phyloP scores from a whole-genome alignment of 2,797 vertebrate genomes.

The Pteronotus mesoamericanus region DNA sequence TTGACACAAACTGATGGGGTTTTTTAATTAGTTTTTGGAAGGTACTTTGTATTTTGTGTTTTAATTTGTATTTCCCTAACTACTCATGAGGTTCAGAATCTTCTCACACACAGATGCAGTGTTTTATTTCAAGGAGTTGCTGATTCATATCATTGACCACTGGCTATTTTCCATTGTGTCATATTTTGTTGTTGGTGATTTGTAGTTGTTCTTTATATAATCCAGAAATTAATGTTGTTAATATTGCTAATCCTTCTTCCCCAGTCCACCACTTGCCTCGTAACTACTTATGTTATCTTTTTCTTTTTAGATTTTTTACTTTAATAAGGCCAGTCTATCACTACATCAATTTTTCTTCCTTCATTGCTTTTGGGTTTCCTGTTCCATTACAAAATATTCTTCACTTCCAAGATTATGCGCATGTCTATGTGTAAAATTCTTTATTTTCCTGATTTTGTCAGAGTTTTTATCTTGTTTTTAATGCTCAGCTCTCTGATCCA shows the following conservation, averaged over 20 bases:
- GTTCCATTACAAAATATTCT: slow-evolving; percentile 5
- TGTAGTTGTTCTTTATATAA: slow-evolving; percentile 46
- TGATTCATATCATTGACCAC: not conserved
- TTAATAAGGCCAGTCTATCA: slow-evolving; percentile 38
- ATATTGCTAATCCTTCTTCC: slow-evolving; percentile 30
- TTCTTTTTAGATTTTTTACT: not conserved
- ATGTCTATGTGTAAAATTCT: not conserved
- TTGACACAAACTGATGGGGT: not conserved
- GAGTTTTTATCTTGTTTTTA: slow-evolving; percentile 5
- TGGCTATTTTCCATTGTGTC: slow-evolving; percentile 1
- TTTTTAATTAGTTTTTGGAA: slow-evolving; percentile 4
- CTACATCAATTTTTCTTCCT: not conserved
- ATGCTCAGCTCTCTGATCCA: not conserved
- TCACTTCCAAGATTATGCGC: not conserved
- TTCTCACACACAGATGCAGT: not conserved
- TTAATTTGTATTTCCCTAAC: slow-evolving; percentile 45
- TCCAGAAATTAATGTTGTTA: slow-evolving; percentile 56
- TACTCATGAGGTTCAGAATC: not conserved
- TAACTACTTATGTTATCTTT: not conserved
- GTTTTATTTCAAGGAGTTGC: slow-evolving; percentile 14
- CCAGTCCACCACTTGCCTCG: slow-evolving; percentile 1
- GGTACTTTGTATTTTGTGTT: not conserved
- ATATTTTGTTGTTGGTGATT: slow-evolving; percentile 35
- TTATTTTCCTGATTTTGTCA: slow-evolving; percentile 6
- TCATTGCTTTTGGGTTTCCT: not conserved